Base-by-base conservation (phyloP, 2,888 invertebrate species). In the Scaptodrosophila latifasciaeformis region DNA sequence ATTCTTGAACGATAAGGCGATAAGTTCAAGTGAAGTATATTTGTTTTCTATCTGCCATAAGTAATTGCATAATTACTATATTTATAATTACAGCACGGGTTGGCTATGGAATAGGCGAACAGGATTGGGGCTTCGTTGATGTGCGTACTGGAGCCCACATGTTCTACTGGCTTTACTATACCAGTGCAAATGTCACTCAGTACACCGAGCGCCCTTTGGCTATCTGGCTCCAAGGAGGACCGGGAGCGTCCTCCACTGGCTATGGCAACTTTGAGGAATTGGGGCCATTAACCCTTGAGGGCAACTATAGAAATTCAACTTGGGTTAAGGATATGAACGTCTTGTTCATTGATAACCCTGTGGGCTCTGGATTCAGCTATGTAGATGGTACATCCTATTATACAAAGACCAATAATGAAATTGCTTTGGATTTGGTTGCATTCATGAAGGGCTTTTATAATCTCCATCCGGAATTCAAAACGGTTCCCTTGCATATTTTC, bases 151-250 rank as follows among this genome's bases (percentile, higher is more conserved):
- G 91, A 0, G 94, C 94, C 0, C 91, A 93, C 67, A 93, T 94
- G 91, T 95, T 96, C 84, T 96, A 93, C 89, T 96, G 95, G 95
- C 85, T 96, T 17, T 95, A 93, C 81, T 92, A 92, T 79, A 92
- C 92, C 10, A 91, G 91, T 0, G 90, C 91, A 1, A 86, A 89
- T 44, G 90, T 90, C 0, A 64, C 77, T 2, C 87, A 88, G 39
- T 89, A 90, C 76, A 90, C 90, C 0, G 89, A 92, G 1, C 88
- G 90, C 34, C 96, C 96, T 0, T 86, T 96, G 19, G 87, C 95
- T n/a, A 91, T 96, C 50, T 96, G 96, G 96, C 87, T 96, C 9
- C 92, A 96, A 89, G 96, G 96, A 2, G 96, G 96, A 0, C 96
- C 96, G 0, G 96, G 90, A 1, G 92, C 90, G 0, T 93, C 93